A percentile compares a stretch with the other conserved stretches of the same genome.
These are phyloP conservation scores for Phaethornis superciliosus DNA, from an alignment of 2,113 vertebrate genomes.

Conservation along the genomic window DNA sequence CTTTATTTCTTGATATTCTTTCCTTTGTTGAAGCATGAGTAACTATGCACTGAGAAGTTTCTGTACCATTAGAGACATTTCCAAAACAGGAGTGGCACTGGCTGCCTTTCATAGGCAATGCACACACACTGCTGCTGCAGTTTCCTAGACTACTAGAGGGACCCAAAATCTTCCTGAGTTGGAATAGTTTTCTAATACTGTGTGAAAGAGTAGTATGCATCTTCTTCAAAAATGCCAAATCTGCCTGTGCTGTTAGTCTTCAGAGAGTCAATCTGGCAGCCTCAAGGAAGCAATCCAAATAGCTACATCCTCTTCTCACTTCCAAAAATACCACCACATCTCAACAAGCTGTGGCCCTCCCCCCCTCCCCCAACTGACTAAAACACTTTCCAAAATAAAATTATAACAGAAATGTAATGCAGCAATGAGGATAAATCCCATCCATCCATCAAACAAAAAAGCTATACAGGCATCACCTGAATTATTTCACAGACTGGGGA, in stretches of 20 bases:
- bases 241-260: not conserved
- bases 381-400: not conserved
- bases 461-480: not conserved
- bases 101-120: not conserved
- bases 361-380: not conserved
- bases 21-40: not conserved
- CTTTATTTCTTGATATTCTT: not conserved
- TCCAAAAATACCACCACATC: not conserved
- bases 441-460: not conserved
- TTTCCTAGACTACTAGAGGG: not conserved
- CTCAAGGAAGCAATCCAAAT: not conserved
- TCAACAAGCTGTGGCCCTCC: not conserved
- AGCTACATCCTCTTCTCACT: not conserved
- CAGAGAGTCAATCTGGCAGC: not conserved
- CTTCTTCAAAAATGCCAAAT: not conserved
- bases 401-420: not conserved
- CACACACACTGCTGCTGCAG: not conserved
- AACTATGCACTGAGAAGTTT: not conserved
- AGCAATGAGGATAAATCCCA: not conserved
- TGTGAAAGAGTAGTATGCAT: not conserved
- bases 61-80: not conserved
- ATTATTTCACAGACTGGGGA: not conserved
- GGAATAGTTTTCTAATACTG: not conserved
- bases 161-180: not conserved
- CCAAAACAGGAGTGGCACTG: not conserved